Evolutionary conservation across 2,113 vertebrate genomes (phyloP).

Genomic region (Ahaetulla prasina): DNA sequence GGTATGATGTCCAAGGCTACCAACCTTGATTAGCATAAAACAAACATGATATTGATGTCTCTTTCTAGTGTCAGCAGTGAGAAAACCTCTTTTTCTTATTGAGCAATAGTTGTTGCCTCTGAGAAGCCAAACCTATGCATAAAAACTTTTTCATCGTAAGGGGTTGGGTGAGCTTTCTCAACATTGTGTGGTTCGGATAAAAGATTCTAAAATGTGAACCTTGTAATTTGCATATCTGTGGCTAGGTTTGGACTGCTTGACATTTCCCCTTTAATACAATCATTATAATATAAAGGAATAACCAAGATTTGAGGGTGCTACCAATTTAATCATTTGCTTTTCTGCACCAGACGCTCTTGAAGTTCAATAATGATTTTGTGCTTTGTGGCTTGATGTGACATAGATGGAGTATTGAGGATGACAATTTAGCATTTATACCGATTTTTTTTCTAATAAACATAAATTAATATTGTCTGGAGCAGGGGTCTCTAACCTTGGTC

Average conservation of each 20-base stretch:
- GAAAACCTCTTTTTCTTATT: neutral
- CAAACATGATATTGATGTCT: neutral
- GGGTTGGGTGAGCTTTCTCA: neutral
- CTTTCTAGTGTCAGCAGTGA: neutral
- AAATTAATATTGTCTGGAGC: conserved; percentile 31
- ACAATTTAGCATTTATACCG: conserved; percentile 26
- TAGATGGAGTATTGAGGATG: conserved; percentile 26
- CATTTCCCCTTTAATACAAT: conserved; percentile 15
- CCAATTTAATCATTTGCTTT: conserved; percentile 17
- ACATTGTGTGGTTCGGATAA: neutral
- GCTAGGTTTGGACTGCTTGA: neutral
- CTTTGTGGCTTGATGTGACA: neutral
- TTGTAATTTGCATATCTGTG: neutral
- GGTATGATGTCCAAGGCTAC: neutral
- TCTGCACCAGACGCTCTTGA: neutral
- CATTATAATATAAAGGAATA: neutral
- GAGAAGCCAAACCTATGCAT: neutral
- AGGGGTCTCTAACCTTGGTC: no score
- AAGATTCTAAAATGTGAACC: neutral
- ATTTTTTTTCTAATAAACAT: conserved; percentile 26
- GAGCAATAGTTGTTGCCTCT: neutral
- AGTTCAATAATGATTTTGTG: conserved; percentile 19
- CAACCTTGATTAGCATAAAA: neutral
- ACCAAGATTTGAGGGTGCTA: conserved; percentile 2
- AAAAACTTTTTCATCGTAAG: neutral